phyloP scores from a whole-genome alignment of 2,888 invertebrate genomes.

The Hipparchia sbordonii region DNA sequence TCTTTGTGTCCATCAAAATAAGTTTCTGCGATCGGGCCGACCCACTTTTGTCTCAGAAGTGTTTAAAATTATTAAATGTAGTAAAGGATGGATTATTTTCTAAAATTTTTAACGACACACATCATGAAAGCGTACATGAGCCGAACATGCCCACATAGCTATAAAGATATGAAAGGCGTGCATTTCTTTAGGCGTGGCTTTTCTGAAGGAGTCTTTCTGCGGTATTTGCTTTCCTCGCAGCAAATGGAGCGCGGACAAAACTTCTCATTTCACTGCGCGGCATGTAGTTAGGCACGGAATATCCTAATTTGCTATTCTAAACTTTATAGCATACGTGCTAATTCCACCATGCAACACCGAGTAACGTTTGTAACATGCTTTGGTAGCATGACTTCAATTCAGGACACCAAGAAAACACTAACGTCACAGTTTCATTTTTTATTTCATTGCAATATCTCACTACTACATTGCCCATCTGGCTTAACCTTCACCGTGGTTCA shows the following conservation, averaged over 20 bases:
- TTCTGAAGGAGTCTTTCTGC: conserved; percentile 32
- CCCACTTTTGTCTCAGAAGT: no score
- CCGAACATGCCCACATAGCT: not conserved
- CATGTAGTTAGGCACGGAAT: not conserved
- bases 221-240: conserved; percentile 46
- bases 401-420: no score
- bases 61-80: no score
- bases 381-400: no score
- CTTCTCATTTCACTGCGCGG: conserved; percentile 44
- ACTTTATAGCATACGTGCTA: not conserved
- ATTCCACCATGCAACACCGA: no score
- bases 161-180: conserved; percentile 23
- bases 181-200: conserved; percentile 28
- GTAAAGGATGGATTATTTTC: not conserved
- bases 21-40: no score
- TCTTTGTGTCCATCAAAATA: no score
- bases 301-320: conserved; percentile 30
- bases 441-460: no score
- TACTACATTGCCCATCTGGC: no score
- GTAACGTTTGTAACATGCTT: no score
- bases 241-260: conserved; percentile 47
- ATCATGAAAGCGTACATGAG: not conserved
- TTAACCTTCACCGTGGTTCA: no score
- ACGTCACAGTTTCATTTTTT: no score
- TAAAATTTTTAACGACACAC: not conserved